Base-by-base conservation (phyloP, 2,113 vertebrate genomes). In the Coreoperca whiteheadi region DNA sequence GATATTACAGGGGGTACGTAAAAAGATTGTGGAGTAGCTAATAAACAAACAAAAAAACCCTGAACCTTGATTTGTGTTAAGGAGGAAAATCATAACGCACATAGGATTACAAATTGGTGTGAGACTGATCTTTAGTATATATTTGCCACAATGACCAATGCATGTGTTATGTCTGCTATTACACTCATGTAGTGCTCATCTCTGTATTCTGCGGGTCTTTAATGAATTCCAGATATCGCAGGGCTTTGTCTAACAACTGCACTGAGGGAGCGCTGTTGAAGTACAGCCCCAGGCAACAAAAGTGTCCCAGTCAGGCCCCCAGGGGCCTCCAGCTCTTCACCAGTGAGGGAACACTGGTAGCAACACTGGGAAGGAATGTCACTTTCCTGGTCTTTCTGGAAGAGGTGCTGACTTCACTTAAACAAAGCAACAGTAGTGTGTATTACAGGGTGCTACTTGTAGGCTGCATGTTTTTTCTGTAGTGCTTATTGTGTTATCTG, bases 171-270 rank as follows among this genome's bases (percentile, higher is more conserved):
- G n/a, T 43, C 12, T 80, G 57, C 18, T 50, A 60, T 60, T 37
- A 59, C 61, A 61, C 46, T 67, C 46, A n/a, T 43, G 34, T 18
- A 0, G 8, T 75, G 61, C 54, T 79, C 39, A 48, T 54, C 32
- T 32, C 48, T 70, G 56, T 82, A 57, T 77, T 34, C 76, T 12
- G 12, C 48, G 30, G 30, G 2, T 71, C 8, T 67, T 74, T 43
- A 79, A 74, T 32, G 6, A 84, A 65, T 53, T 80, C 0, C 90
- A 98, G 97, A 57, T 98, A 98, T 85, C 91, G 97, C 30, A 97
- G 95, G 78, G 96, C 97, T 39, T 95, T 97, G 77, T 98, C 97
- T 64, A 98, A 98, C 82, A 98, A 98, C 92, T 98, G 97, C 92
- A 97, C 96, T 0, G 96, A 96, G 1, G 97, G 96, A 0, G 96